Conservation (phyloP, 2,888 invertebrate species). For the Ophion slaviceki region DNA sequence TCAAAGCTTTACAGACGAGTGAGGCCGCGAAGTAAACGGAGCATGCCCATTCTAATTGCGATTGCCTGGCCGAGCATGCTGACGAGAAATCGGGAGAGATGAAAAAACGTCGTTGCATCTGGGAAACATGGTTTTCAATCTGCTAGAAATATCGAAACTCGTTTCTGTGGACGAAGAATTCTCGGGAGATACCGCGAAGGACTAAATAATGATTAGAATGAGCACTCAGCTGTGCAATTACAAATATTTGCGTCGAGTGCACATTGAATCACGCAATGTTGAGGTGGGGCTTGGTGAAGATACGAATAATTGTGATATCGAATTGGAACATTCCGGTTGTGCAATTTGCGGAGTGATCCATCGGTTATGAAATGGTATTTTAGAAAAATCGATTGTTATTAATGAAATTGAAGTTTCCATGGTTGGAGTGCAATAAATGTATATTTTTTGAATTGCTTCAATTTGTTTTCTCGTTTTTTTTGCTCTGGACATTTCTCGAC, state of each 20-base stretch:
- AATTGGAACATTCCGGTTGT: not conserved
- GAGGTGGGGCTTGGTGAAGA: not conserved
- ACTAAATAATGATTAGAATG: not conserved
- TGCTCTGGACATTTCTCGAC: too few species aligned
- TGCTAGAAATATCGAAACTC: not conserved
- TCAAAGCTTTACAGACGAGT: slow-evolving; percentile 16
- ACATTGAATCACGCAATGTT: not conserved
- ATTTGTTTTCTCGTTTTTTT: too few species aligned
- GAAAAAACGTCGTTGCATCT: not conserved
- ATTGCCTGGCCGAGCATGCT: not conserved
- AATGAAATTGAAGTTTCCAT: too few species aligned
- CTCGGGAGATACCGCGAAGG: not conserved
- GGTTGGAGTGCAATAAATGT: too few species aligned
- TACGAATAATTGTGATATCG: not conserved
- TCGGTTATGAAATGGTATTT: not conserved
- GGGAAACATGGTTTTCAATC: not conserved
- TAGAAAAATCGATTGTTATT: not conserved
- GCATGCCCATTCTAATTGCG: slow-evolving; percentile 25
- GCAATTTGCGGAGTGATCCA: not conserved
- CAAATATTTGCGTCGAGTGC: not conserved
- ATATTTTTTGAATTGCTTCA: too few species aligned
- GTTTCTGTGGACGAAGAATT: not conserved
- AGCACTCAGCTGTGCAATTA: not conserved
- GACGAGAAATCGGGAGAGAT: not conserved
- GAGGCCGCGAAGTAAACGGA: not conserved